Percentiles rank a stretch among this genome's conserved stretches.
Evolutionary conservation across 2,797 vertebrate species (phyloP).

Genomic region (Crotalus adamanteus): DNA sequence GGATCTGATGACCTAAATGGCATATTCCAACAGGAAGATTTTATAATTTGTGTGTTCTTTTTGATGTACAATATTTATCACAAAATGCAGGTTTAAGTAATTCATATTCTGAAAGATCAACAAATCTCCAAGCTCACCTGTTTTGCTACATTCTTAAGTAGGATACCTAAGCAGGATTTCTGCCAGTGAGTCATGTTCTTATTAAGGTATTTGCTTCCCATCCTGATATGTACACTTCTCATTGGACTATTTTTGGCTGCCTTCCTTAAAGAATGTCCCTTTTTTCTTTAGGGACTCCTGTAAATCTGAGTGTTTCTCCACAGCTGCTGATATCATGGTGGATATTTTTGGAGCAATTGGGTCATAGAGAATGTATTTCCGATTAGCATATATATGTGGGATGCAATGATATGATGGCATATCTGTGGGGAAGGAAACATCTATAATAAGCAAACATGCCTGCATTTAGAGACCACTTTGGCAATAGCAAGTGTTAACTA

Average conservation of each 20-base stretch:
- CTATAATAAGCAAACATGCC: not conserved
- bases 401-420: not conserved
- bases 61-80: not conserved
- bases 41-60: not conserved
- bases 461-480: not conserved
- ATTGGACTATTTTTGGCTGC: not conserved
- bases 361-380: not conserved
- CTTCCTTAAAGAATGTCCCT: not conserved
- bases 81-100: not conserved
- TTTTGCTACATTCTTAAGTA: not conserved
- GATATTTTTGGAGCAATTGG: not conserved
- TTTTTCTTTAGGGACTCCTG: not conserved
- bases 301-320: not conserved
- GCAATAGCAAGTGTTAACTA: not conserved
- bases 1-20: not conserved
- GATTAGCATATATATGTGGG: not conserved
- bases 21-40: not conserved
- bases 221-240: not conserved
- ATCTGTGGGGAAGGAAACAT: not conserved
- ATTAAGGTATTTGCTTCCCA: not conserved
- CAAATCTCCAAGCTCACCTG: not conserved
- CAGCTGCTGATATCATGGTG: not conserved
- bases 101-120: not conserved
- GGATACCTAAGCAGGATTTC: not conserved
- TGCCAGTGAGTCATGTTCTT: not conserved